Conservation (phyloP, 2,888 invertebrate genomes). For the Pterostichus madidus region DNA sequence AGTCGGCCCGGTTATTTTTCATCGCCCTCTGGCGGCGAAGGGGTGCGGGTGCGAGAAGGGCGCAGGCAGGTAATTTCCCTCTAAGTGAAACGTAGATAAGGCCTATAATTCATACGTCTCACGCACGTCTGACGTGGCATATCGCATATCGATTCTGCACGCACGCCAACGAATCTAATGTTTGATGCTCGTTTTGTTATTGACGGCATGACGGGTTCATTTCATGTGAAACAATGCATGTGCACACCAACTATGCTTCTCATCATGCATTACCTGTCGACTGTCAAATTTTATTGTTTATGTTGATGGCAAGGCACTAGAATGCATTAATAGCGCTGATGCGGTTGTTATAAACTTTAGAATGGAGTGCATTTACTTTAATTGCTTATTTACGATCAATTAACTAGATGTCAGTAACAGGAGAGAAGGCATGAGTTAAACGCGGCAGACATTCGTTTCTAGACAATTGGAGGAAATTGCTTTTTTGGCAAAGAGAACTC, state of each 20-base stretch:
- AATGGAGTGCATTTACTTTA: constrained; percentile 42
- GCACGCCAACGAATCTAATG: constrained; percentile 34
- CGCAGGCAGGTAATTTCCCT: constrained; percentile 26
- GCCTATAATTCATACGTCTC: constrained; percentile 35
- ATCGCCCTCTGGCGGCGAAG: background rate
- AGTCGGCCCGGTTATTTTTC: constrained; percentile 53
- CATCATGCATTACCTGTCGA: constrained; percentile 25
- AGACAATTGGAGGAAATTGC: constrained; percentile 42
- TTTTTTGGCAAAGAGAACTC: constrained; percentile 33
- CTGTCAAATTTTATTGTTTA: constrained; percentile 48
- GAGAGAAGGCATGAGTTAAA: constrained; percentile 1
- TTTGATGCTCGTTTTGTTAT: constrained; percentile 47
- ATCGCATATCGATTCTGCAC: constrained; percentile 16
- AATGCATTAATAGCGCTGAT: background rate
- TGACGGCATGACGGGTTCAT: constrained; percentile 49
- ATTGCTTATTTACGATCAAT: constrained; percentile 39
- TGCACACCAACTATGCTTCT: background rate
- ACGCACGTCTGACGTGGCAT: constrained; percentile 9
- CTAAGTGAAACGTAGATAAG: constrained; percentile 38
- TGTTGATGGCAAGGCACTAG: background rate
- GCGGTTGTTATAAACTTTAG: constrained; percentile 34
- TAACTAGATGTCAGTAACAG: constrained; percentile 29
- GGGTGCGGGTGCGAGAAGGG: background rate
- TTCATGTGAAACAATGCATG: constrained; percentile 40
- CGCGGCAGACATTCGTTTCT: constrained; percentile 14